phyloP scores from a whole-genome alignment of 37 sponge, comb jelly and placozoan genomes.

The Diacarnus erythraeanus region DNA sequence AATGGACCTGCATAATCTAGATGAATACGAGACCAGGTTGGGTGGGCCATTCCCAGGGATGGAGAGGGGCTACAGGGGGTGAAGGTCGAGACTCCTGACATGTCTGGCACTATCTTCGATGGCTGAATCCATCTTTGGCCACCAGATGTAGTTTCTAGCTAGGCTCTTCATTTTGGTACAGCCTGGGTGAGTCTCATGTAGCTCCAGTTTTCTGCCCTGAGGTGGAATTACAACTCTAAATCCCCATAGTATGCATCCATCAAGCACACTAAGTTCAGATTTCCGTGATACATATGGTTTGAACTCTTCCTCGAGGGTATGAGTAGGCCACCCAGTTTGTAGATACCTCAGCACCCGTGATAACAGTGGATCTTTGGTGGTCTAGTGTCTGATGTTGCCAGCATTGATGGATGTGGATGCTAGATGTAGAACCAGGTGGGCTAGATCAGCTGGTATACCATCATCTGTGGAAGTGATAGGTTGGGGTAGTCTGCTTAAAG shows the following conservation, averaged over 20 bases:
- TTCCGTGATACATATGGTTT: neutral
- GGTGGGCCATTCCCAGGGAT: neutral
- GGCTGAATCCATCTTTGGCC: neutral
- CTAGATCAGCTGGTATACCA: neutral
- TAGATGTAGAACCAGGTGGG: no score
- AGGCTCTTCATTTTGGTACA: neutral
- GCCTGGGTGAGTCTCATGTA: neutral
- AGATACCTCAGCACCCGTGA: neutral
- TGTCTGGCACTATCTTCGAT: no score
- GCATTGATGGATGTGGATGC: neutral
- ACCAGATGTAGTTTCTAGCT: neutral
- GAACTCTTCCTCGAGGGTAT: neutral
- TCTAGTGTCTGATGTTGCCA: neutral
- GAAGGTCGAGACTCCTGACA: neutral
- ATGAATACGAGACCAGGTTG: no score
- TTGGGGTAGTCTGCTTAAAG: neutral
- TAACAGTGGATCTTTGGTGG: neutral
- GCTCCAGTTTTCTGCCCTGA: neutral
- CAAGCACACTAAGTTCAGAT: neutral
- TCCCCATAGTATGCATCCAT: slow-evolving; percentile 6
- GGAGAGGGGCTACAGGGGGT: neutral
- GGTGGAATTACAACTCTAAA: neutral
- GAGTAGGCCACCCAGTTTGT: neutral
- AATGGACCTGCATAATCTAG: slow-evolving; percentile 7
- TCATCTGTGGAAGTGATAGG: neutral